Evolutionary conservation across 2,797 vertebrate genomes (phyloP), one percentile per base, ranked within the genome.

Genomic region (Sarcoramphus papa): DNA sequence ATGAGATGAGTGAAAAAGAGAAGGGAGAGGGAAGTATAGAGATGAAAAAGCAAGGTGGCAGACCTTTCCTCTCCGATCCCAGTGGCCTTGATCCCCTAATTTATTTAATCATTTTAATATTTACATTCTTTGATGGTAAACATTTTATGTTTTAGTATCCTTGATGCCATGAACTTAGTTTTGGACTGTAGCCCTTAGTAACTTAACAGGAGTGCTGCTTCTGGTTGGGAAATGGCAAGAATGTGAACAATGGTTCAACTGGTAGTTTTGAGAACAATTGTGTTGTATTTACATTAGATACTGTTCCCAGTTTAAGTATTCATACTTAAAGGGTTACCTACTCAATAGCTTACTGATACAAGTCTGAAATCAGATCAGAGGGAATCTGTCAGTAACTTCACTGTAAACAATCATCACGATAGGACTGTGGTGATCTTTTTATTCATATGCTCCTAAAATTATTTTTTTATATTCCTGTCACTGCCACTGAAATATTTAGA

Each of bases 1-100:
- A 67, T 40, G 90, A 90, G 48, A 70, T 83, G 95, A 96, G 92
- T 92, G 85, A 43, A 73, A 88, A 96, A 93, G 73, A 85, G 92
- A 96, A 88, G 90, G 85, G 95, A 89, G 54, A 54, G 78, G 89
- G 81, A 97, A 77, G 33, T 50, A 69, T 17, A 90, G 51, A 95
- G 80, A 97, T 89, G 78, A 86, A 96, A 97, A 86, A 96, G 50
- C 45, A 67, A 94, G 75, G 69, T 93, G 77, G 56, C 95, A 94
- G 83, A 40, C 64, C 64, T 93, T 83, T 85, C 14, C 50, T 90
- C 35, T 91, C 81, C 40, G 23, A 81, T 85, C 37, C n/a, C 47
- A n/a, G 22, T 54, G 33, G n/a, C 48, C 53, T 64, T 88, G 14
- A 56, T 91, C 24, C 28, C 25, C 19, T 74, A n/a, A 31, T 67